These are phyloP conservation scores for Phrynosoma blainvillii DNA, from an alignment of 2,113 vertebrate genomes.

Conservation along the genomic window DNA sequence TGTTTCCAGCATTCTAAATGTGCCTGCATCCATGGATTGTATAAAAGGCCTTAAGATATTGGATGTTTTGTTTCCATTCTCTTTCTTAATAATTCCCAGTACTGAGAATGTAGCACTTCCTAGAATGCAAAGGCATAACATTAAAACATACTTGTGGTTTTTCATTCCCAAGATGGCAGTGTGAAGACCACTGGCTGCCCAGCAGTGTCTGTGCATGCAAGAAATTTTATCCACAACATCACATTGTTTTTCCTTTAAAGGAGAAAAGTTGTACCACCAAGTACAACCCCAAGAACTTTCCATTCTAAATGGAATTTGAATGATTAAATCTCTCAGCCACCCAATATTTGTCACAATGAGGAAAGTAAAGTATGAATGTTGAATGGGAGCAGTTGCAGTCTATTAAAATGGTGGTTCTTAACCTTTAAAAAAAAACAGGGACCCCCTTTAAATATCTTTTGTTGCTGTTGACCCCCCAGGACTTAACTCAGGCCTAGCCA, in stretches of 20 bases:
- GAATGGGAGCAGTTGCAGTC: background rate
- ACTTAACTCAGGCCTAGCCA: too few species aligned
- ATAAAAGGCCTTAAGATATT: background rate
- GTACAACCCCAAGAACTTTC: background rate
- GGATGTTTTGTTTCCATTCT: background rate
- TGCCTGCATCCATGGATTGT: background rate
- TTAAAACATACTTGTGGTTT: background rate
- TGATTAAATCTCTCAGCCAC: slow-evolving; percentile 22
- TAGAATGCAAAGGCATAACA: background rate
- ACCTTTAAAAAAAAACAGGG: background rate
- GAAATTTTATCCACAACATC: background rate
- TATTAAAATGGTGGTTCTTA: background rate
- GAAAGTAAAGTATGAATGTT: background rate
- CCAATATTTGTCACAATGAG: slow-evolving; percentile 2
- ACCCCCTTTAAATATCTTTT: background rate
- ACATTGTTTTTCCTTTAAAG: slow-evolving; percentile 36
- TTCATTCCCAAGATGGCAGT: slow-evolving; percentile 2
- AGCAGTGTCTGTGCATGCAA: background rate
- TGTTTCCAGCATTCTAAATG: background rate
- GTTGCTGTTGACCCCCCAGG: too few species aligned
- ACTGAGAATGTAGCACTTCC: background rate
- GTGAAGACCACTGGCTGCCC: background rate
- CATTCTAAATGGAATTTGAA: slow-evolving; percentile 12
- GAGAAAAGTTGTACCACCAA: background rate
- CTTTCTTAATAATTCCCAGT: background rate